These are phyloP conservation scores for Cyanoramphus novaezelandiae DNA, from an alignment of 2,113 vertebrate species.

Conservation along the genomic window DNA sequence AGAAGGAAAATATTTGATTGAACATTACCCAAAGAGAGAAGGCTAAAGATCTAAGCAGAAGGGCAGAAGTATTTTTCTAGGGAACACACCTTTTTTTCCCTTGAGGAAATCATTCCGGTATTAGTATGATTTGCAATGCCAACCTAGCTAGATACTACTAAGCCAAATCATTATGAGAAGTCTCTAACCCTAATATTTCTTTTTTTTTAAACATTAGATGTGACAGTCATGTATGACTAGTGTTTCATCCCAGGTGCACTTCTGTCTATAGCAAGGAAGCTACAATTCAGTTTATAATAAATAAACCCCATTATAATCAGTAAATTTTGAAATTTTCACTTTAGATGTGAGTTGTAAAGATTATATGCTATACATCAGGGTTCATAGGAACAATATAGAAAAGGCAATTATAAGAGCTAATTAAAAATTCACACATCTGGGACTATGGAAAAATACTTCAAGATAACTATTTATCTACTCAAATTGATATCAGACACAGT, in stretches of 20 bases:
- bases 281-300: not conserved
- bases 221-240: not conserved
- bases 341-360: not conserved
- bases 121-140: not conserved
- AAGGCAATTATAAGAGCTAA: slow-evolving; percentile 4
- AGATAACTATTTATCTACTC: not conserved
- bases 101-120: not conserved
- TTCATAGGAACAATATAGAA: slow-evolving; percentile 23
- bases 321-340: not conserved
- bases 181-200: not conserved
- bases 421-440: slow-evolving; percentile 24
- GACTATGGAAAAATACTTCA: not conserved
- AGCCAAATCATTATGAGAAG: not conserved
- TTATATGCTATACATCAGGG: not conserved
- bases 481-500: not conserved
- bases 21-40: not conserved
- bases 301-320: not conserved
- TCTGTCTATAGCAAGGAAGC: not conserved
- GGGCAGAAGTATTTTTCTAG: not conserved
- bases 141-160: not conserved
- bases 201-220: not conserved
- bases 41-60: not conserved
- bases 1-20: not conserved
- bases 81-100: not conserved
- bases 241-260: not conserved